phyloP scores from a whole-genome alignment of 1,140 invertebrate genomes.

The fruit fly (Drosophila melanogaster) region Release_6_plus_ISO1_MT NT_033779.5:4661501-4662000 shows the following conservation, averaged over 20 bases:
- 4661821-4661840: neutral
- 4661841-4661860: too few relatives aligned
- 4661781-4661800: constrained; percentile 1
- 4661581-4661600: constrained; percentile 48
- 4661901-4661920: too few relatives aligned
- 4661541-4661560: constrained; percentile 58
- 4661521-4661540: constrained; percentile 52
- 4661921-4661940: too few relatives aligned
- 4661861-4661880: too few relatives aligned
- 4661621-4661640: constrained; percentile 77
- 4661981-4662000: too few relatives aligned
- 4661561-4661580: constrained; percentile 34
- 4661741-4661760: constrained; percentile 36
- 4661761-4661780: constrained; percentile 55
- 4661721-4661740: constrained; percentile 4
- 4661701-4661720: constrained; percentile 51
- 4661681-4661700: constrained; percentile 43
- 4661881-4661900: too few relatives aligned
- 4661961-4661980: too few relatives aligned
- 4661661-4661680: constrained; percentile 19
- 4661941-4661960: too few relatives aligned
- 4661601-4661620: constrained; percentile 41
- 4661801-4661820: neutral
- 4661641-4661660: constrained; percentile 69
- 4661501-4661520: constrained; percentile 31